Evolutionary conservation across 2,113 vertebrate species (phyloP).

Genomic region (Chamaetylas fuelleborni): DNA sequence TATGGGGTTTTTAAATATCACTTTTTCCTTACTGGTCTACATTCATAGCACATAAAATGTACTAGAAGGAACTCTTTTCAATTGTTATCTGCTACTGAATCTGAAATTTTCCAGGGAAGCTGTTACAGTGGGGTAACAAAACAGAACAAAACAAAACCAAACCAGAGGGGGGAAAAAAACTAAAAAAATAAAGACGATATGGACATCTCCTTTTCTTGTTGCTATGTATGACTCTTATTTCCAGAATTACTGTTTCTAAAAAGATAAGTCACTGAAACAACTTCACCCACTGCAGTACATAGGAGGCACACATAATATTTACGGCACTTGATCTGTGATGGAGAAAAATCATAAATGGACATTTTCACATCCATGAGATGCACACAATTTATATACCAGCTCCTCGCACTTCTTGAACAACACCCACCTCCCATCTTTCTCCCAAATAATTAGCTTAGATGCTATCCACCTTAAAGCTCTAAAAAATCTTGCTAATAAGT

Average conservation of each 20-base stretch:
- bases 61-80: background rate
- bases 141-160: background rate
- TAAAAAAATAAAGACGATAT: no score
- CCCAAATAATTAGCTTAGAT: background rate
- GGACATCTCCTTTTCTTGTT: background rate
- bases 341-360: background rate
- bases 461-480: background rate
- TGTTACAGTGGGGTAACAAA: background rate
- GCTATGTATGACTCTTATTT: background rate
- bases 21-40: background rate
- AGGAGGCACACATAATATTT: background rate
- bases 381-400: background rate
- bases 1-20: accelerated
- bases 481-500: background rate
- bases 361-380: background rate
- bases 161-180: no score
- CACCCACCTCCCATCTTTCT: background rate
- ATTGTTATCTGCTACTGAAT: background rate
- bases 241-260: background rate
- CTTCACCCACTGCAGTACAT: background rate
- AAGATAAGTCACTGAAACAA: background rate
- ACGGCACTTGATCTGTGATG: background rate
- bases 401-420: background rate
- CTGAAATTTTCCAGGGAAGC: background rate
- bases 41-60: background rate